These are phyloP conservation scores for Mionectes macconnelli DNA, from an alignment of 2,113 vertebrate genomes.

Conservation along the genomic window DNA sequence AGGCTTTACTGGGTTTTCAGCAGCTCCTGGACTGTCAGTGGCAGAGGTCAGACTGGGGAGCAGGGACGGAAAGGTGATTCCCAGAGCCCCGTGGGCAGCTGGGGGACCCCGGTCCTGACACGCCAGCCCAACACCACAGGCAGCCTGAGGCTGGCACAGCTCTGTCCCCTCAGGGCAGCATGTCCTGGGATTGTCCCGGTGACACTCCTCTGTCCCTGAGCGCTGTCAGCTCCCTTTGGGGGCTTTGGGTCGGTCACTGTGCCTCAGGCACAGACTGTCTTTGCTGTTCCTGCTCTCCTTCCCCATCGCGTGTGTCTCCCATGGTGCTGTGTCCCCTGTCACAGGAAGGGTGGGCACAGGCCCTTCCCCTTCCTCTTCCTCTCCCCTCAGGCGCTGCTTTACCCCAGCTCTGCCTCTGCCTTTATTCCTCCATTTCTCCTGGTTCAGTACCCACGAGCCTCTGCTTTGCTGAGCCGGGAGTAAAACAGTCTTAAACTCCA, in stretches of 20 bases:
- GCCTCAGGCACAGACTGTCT: neutral
- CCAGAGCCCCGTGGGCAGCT: neutral
- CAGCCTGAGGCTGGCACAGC: neutral
- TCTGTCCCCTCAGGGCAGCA: neutral
- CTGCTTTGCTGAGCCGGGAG: neutral
- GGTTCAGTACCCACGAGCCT: fast-evolving
- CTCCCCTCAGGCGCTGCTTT: fast-evolving
- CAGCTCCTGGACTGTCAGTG: neutral
- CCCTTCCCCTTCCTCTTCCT: neutral
- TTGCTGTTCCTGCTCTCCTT: too few species aligned
- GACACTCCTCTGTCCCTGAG: fast-evolving
- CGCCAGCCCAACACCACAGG: too few species aligned
- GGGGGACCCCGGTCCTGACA: fast-evolving
- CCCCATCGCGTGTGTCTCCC: neutral
- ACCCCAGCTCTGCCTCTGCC: fast-evolving
- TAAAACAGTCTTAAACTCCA: neutral
- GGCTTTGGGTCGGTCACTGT: neutral
- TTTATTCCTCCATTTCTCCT: neutral
- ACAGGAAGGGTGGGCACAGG: neutral
- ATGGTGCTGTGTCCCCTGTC: too few species aligned
- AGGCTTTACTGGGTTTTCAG: neutral
- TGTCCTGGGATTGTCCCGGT: fast-evolving
- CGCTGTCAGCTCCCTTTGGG: neutral
- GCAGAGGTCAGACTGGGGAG: neutral
- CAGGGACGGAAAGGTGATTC: neutral